Percentiles rank a stretch among this genome's conserved stretches.
phyloP scores from a whole-genome alignment of 64 coral and sea anemone species.

The Actinia equina region DNA sequence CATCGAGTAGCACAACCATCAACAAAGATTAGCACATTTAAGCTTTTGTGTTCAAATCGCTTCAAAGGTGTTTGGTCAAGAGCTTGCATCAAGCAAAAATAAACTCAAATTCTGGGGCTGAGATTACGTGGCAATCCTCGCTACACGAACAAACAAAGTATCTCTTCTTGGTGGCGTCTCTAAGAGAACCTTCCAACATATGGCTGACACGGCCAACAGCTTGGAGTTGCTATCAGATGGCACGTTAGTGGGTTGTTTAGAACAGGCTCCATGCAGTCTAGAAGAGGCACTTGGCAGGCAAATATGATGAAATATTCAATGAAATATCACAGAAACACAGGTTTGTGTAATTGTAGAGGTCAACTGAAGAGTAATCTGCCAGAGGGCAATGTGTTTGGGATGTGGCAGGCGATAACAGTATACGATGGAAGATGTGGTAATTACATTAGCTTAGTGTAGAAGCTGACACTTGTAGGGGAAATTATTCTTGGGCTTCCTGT shows the following conservation, averaged over 20 bases:
- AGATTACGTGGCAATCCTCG: neutral
- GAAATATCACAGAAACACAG: constrained; percentile 9
- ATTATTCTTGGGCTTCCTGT: neutral
- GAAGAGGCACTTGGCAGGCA: neutral
- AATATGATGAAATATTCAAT: constrained; percentile 1
- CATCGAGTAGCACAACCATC: neutral
- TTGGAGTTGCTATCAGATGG: neutral
- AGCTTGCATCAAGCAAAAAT: constrained; percentile 1
- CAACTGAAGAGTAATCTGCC: neutral
- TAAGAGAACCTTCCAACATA: neutral
- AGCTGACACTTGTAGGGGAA: neutral
- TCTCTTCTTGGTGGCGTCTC: neutral
- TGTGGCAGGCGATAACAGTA: constrained; percentile 14
- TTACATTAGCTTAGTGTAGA: neutral
- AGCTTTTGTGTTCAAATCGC: constrained; percentile 7
- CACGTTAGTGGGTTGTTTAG: neutral
- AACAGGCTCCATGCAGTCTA: neutral
- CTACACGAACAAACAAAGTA: neutral
- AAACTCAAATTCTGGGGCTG: neutral
- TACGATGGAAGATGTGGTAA: constrained; percentile 7
- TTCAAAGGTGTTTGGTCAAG: constrained; percentile 9
- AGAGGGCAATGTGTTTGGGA: constrained; percentile 14
- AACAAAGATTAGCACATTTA: constrained; percentile 17
- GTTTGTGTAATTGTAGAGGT: neutral
- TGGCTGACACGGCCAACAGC: neutral